These are phyloP conservation scores for Sebastes hubbsi DNA, from an alignment of 2,797 vertebrate genomes.

Conservation along the genomic window DNA sequence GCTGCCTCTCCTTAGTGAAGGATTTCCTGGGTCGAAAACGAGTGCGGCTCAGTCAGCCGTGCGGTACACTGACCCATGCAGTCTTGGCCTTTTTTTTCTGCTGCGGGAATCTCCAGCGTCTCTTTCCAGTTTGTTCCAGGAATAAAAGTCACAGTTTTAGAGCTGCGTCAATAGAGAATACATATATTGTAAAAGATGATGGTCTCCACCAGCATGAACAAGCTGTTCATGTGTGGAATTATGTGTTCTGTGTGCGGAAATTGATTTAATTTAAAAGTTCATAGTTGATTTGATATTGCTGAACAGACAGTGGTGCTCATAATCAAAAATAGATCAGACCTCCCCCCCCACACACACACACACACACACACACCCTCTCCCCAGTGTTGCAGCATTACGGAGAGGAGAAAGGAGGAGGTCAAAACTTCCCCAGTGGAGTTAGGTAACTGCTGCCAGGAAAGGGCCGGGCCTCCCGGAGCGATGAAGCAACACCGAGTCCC, in stretches of 20 bases:
- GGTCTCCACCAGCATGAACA: background rate
- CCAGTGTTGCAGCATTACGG: conserved; percentile 29
- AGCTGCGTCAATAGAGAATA: conserved; percentile 3
- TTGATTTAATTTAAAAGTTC: conserved; percentile 49
- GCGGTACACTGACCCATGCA: conserved; percentile 45
- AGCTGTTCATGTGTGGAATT: conserved; percentile 56
- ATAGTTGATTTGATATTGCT: conserved; percentile 38
- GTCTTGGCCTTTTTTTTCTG: conserved; percentile 41
- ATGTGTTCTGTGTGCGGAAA: conserved; percentile 30
- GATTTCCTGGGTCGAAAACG: conserved; percentile 61
- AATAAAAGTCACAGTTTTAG: conserved; percentile 17
- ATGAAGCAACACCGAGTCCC: conserved; percentile 68
- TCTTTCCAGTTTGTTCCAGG: conserved; percentile 12
- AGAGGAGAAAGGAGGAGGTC: conserved; percentile 48
- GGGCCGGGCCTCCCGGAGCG: conserved; percentile 45
- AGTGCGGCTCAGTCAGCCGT: conserved; percentile 43
- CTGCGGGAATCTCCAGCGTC: conserved; percentile 44
- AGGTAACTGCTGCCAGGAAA: conserved; percentile 74
- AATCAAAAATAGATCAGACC: conserved; percentile 48
- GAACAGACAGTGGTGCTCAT: background rate
- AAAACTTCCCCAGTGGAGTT: conserved; percentile 68
- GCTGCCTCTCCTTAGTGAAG: conserved; percentile 51
- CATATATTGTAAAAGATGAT: conserved; percentile 10
- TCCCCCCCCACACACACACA: background rate
- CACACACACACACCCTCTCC: background rate